Evolutionary conservation across 1,140 invertebrate species (phyloP).

Genomic region (Trachelipus rathkii): DNA sequence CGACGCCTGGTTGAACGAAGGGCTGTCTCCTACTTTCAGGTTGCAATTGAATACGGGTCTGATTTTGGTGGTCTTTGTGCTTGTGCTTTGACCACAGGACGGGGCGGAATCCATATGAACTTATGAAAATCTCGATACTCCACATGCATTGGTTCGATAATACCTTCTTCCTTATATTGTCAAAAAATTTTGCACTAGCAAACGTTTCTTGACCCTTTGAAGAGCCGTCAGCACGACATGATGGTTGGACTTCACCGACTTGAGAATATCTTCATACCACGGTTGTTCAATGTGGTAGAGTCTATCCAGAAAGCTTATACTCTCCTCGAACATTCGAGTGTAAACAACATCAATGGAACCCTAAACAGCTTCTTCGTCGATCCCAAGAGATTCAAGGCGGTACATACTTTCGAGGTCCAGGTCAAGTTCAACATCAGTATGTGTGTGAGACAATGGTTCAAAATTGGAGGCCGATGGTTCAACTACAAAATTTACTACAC

Average conservation of each 20-base stretch:
- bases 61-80: not conserved
- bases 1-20: conserved; percentile 26
- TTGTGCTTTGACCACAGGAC: not conserved
- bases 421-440: no score
- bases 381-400: no score
- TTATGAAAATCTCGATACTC: not conserved
- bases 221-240: not conserved
- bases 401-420: no score
- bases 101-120: not conserved
- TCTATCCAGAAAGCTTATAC: not conserved
- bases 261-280: not conserved
- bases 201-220: no score
- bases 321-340: no score
- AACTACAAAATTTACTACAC: no score
- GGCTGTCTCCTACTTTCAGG: conserved; percentile 17
- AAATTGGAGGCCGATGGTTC: no score
- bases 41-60: conserved; percentile 31
- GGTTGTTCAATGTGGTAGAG: not conserved
- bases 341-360: no score
- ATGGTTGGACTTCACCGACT: not conserved
- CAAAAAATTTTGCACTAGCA: not conserved
- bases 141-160: no score
- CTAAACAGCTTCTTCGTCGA: no score
- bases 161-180: not conserved
- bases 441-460: no score